Conservation (phyloP, 2,113 vertebrate species). For the Elaphurus davidianus region DNA sequence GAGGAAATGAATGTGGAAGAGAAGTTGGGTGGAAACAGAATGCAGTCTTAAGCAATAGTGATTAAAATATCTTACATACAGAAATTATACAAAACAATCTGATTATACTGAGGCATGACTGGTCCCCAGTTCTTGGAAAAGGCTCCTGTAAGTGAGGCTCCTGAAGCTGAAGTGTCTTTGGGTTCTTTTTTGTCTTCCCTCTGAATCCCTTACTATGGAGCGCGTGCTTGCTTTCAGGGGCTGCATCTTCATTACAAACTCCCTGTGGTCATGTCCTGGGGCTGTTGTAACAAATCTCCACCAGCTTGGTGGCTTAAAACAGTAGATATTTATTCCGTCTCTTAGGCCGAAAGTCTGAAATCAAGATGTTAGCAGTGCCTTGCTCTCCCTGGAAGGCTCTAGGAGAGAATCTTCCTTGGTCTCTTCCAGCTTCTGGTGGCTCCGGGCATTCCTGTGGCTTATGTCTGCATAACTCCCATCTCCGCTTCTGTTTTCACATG, state of each 20-base stretch:
- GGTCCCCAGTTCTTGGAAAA: not conserved
- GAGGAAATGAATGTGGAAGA: not conserved
- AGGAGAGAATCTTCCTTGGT: not conserved
- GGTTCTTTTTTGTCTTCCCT: not conserved
- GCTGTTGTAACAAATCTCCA: not conserved
- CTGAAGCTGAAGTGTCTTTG: not conserved
- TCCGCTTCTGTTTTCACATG: not conserved
- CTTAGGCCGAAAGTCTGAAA: not conserved
- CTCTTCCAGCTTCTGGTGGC: not conserved
- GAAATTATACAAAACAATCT: not conserved
- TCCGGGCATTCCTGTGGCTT: not conserved
- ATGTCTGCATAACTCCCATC: not conserved
- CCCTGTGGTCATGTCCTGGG: not conserved
- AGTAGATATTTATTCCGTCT: not conserved
- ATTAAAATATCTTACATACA: not conserved
- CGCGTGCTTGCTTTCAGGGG: not conserved
- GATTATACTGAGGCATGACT: not conserved
- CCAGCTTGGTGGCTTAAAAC: not conserved
- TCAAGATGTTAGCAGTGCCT: not conserved
- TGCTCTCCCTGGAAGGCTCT: not conserved
- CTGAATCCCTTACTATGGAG: not conserved
- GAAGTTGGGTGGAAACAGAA: not conserved
- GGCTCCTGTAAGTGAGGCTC: not conserved
- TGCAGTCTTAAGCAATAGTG: not conserved
- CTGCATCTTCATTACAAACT: not conserved